Evolutionary conservation across 2,888 invertebrate genomes (phyloP), one percentile per base, ranked within the genome.

Genomic region (Sarcophaga variegata): DNA sequence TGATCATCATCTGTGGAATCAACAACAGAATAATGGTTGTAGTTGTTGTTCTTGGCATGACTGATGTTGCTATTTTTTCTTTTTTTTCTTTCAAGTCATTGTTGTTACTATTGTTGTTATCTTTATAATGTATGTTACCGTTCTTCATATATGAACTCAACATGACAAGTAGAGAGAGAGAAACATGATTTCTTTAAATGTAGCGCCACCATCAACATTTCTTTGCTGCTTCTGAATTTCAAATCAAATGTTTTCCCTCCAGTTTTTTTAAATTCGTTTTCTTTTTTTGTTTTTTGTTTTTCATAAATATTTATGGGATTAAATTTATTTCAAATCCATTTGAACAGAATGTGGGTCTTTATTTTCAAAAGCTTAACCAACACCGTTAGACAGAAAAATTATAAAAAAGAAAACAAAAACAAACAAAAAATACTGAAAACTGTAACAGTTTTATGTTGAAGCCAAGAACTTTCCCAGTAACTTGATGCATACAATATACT

Each of bases 231-330:
- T 54, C 17, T 54, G 17, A 54, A 14, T 54, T 54, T 54, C 12
- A 17, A 54, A 71, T 72, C 17, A n/a, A 59, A 25, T 25, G 64
- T 8, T 37, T 64, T 80, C 17, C 49, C 47, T 22, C 49, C 47
- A 47, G 47, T 54, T 54, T 47, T 54, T 64, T 75, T 47, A 10
- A 17, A 3, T 25, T 20, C 3, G 27, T 59, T 76, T 54, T 62
- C 49, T 62, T 66, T 25, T 71, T 76, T 67, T n/a, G 4, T 76
- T 67, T 14, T 59, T 25, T 66, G 5, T 66, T 59, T 77, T 77
- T 85, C 59, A 85, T 85, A 81, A 85, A 85, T 85, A 85, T 85
- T 85, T 72, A 85, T 78, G 69, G 10, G 70, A 64, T 71, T 22
- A 54, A 59, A 47, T 69, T 75, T 69, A 54, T 81, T 71, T 22